Base-by-base conservation (phyloP, 2,113 vertebrate species). In the Crotalus viridis region DNA sequence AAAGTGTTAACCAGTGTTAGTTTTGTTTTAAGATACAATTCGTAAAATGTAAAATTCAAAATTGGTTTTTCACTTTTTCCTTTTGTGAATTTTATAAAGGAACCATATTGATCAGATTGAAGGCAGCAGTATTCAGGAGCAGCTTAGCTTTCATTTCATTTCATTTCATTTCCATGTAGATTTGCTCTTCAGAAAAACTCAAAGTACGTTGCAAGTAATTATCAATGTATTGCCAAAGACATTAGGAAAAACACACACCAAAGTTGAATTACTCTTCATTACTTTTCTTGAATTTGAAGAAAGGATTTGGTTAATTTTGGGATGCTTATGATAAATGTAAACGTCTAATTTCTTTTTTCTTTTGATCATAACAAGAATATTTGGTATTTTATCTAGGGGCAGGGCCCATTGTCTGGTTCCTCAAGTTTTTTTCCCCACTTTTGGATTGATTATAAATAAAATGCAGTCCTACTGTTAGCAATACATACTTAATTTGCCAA, bases 371-470 rank as follows among this genome's bases (percentile, higher is more conserved):
- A 51, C 56, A 85, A 10, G 28, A 64, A 92, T 93, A 94, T 93
- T 56, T 46, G 0, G 0, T 69, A 69, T 5, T 28, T 13, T 69
- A 19, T 61, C 1, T 3, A 94, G 96, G 94, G 92, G 93, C 96
- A 96, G 95, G 91, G 92, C 10, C 1, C 95, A 94, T 93, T 95
- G 95, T 55, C 87, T 94, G 96, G 94, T 94, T 94, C 93, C 89
- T 43, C 94, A 94, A 33, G 24, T 88, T 91, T 95, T 94, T 92
- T 51, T 93, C 85, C 48, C 95, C 96, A 98, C 97, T 97, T 98
- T 97, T 97, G 97, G 97, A 97, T 97, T 97, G 97, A 96, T 96
- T 98, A 96, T 97, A 96, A 97, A 97, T 97, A 97, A 98, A 97
- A 96, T 97, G 95, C 95, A 96, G 93, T 93, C 94, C 92, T 98